Conservation (phyloP, 2,888 invertebrate genomes). For the Didymodactylos carnosus region DNA sequence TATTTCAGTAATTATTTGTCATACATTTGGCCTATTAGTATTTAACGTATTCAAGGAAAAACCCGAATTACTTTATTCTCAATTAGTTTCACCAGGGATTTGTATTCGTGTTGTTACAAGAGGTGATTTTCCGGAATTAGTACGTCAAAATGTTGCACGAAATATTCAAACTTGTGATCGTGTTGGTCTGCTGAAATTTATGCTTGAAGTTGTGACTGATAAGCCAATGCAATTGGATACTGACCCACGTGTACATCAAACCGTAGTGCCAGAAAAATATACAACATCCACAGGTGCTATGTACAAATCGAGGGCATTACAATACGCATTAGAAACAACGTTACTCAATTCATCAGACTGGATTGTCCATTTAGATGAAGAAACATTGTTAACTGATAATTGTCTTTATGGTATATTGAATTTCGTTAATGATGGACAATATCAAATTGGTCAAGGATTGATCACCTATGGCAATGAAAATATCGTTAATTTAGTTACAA, state of each 20-base stretch:
- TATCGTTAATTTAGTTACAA: conserved; percentile 83
- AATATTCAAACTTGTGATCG: conserved; percentile 69
- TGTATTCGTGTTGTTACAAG: conserved; percentile 81
- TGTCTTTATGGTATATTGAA: conserved; percentile 36
- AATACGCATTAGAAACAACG: conserved; percentile 81
- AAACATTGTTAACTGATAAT: conserved; percentile 76
- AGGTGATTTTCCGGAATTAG: conserved; percentile 75
- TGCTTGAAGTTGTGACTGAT: conserved; percentile 85
- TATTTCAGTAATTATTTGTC: conserved; percentile 8
- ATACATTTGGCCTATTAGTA: conserved; percentile 47
- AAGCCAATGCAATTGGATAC: conserved; percentile 37
- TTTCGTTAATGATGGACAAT: conserved; percentile 38
- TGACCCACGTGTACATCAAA: conserved; percentile 4
- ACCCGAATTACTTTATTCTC: conserved; percentile 66
- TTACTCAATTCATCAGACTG: conserved; percentile 63
- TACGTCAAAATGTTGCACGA: conserved; percentile 40
- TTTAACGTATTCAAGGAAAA: conserved; percentile 88
- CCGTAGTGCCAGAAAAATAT: conserved; percentile 55
- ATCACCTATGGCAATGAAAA: conserved; percentile 89
- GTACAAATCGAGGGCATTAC: conserved; percentile 78
- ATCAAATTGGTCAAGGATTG: conserved; percentile 81
- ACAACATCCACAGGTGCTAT: conserved; percentile 71
- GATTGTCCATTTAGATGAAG: conserved; percentile 79
- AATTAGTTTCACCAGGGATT: conserved; percentile 71
- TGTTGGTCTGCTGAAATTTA: conserved; percentile 76